Evolutionary conservation across 2,113 vertebrate genomes (phyloP).

Genomic region (Oenanthe oenanthe): DNA sequence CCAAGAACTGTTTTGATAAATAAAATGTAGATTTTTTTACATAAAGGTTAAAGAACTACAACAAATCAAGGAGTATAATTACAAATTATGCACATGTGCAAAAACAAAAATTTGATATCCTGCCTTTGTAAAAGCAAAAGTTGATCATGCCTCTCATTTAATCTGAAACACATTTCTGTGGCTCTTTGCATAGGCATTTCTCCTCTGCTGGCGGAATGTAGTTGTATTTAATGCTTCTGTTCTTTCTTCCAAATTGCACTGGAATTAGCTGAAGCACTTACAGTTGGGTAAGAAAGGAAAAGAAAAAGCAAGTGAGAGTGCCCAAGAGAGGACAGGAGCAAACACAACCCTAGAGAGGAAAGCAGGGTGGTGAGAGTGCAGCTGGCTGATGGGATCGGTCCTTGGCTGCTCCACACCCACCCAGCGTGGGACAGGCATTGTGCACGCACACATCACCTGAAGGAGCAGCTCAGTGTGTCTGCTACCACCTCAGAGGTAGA

Average conservation of each 20-base stretch:
- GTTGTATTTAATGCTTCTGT: background rate
- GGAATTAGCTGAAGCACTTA: background rate
- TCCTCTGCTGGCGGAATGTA: background rate
- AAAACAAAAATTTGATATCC: background rate
- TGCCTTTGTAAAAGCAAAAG: background rate
- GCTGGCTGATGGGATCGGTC: rapidly evolving
- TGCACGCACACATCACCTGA: background rate
- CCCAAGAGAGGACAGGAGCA: background rate
- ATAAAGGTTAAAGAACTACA: background rate
- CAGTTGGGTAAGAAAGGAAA: background rate
- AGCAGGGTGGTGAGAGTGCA: background rate
- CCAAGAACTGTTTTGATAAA: background rate
- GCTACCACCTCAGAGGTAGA: background rate
- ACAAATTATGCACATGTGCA: background rate
- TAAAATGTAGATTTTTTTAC: background rate
- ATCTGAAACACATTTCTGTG: background rate
- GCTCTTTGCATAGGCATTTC: background rate
- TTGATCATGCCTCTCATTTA: background rate
- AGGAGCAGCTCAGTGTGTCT: background rate
- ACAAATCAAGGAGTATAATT: background rate
- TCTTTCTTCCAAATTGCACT: background rate
- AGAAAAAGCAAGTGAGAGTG: background rate
- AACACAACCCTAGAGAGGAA: background rate
- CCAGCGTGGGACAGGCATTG: background rate
- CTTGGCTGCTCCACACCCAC: background rate